These are phyloP conservation scores for Coptodon rendalli DNA, from an alignment of 2,113 vertebrate genomes.

Conservation along the genomic window DNA sequence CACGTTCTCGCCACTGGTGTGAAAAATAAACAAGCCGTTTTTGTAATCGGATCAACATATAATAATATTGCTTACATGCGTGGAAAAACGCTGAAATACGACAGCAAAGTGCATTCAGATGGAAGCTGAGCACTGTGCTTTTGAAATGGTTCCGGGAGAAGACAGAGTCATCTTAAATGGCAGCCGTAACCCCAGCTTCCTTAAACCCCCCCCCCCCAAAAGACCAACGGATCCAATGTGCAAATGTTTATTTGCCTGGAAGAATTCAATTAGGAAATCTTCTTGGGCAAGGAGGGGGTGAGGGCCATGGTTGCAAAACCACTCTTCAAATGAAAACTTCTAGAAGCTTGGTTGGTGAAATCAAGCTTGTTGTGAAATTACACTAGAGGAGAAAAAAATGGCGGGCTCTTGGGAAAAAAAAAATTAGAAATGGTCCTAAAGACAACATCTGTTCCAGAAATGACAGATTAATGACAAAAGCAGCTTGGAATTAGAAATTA, in stretches of 20 bases:
- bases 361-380: not conserved
- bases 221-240: not conserved
- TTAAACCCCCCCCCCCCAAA: fast-evolving
- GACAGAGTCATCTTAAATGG: not conserved
- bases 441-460: not conserved
- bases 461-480: not conserved
- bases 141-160: not conserved
- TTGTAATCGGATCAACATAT: constrained; percentile 39
- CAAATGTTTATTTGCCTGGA: not conserved
- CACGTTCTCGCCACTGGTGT: not conserved
- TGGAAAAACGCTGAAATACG: not conserved
- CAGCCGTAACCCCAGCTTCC: not conserved
- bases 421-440: not conserved
- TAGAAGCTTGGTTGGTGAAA: not conserved
- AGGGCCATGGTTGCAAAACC: not conserved
- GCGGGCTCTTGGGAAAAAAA: not conserved
- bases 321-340: not conserved
- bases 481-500: not conserved
- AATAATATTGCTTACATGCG: constrained; percentile 18
- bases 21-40: constrained; percentile 26
- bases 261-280: not conserved
- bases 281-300: not conserved
- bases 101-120: not conserved
- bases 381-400: not conserved
- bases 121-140: not conserved